Percentiles rank a stretch among this genome's conserved stretches.
phyloP scores from a whole-genome alignment of 1,140 invertebrate species.

The Drosophila ercepeae region DNA sequence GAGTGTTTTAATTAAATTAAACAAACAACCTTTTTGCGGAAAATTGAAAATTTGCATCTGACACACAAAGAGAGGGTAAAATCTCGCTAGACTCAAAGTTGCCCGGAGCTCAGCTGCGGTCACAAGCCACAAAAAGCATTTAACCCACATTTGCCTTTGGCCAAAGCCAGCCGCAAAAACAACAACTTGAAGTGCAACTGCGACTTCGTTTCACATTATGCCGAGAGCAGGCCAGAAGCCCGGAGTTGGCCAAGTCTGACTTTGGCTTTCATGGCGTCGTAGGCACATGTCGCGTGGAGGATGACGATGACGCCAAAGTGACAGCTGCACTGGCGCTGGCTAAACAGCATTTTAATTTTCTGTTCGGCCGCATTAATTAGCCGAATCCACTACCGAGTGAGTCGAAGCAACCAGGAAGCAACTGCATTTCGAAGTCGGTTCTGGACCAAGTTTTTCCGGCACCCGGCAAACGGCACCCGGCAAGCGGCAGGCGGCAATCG shows the following conservation, averaged over 20 bases:
- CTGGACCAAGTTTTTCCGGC: not conserved
- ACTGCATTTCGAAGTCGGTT: conserved; percentile 9
- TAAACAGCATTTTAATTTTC: conserved; percentile 77
- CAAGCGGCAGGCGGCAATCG: conserved; percentile 11
- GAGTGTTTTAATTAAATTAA: conserved; percentile 69
- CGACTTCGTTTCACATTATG: conserved; percentile 58
- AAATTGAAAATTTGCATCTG: conserved; percentile 70
- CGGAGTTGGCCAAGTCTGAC: conserved; percentile 9
- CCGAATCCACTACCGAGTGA: conserved; percentile 27
- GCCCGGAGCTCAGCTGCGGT: conserved; percentile 40
- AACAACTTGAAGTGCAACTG: conserved; percentile 8
- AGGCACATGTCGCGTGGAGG: conserved; percentile 43
- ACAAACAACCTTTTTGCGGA: conserved; percentile 61
- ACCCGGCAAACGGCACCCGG: conserved; percentile 1
- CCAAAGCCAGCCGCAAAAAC: conserved; percentile 14
- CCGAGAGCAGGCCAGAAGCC: conserved; percentile 40
- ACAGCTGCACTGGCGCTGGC: conserved; percentile 35
- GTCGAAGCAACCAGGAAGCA: conserved; percentile 11
- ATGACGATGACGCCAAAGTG: conserved; percentile 30
- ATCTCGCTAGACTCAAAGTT: conserved; percentile 15
- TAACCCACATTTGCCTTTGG: conserved; percentile 70
- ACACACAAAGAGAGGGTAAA: conserved; percentile 17
- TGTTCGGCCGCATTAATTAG: conserved; percentile 70
- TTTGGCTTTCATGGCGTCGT: conserved; percentile 36
- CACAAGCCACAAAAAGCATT: conserved; percentile 74